phyloP scores from a whole-genome alignment of 2,888 invertebrate species.

The Eurois occulta region DNA sequence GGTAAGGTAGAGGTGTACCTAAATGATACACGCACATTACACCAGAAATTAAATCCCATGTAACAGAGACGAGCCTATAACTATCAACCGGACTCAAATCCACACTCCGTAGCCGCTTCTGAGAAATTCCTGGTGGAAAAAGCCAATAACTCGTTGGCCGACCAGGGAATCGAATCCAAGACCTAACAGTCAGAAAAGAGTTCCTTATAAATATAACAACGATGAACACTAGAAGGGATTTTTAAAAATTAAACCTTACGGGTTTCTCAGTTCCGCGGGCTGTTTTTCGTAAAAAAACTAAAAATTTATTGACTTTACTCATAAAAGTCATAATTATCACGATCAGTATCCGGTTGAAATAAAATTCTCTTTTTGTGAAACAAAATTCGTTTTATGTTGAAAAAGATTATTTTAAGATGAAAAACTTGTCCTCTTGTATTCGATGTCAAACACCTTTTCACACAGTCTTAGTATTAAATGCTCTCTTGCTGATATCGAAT shows the following conservation, averaged over 20 bases:
- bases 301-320: too few species aligned
- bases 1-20: too few species aligned
- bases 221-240: neutral
- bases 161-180: neutral
- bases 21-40: too few species aligned
- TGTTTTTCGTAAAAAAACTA: neutral
- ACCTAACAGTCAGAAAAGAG: neutral
- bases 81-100: neutral
- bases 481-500: neutral
- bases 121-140: neutral
- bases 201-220: neutral
- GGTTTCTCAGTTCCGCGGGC: too few species aligned
- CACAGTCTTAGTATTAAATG: neutral
- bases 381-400: constrained; percentile 2
- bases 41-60: neutral
- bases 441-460: constrained; percentile 51
- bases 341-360: neutral
- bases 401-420: constrained; percentile 14
- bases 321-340: too few species aligned
- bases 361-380: neutral
- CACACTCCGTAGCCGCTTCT: neutral
- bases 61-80: neutral
- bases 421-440: constrained; percentile 31
- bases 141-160: neutral
- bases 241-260: too few species aligned